Base-by-base conservation (phyloP, 2,888 invertebrate genomes). In the Apamea sordens region DNA sequence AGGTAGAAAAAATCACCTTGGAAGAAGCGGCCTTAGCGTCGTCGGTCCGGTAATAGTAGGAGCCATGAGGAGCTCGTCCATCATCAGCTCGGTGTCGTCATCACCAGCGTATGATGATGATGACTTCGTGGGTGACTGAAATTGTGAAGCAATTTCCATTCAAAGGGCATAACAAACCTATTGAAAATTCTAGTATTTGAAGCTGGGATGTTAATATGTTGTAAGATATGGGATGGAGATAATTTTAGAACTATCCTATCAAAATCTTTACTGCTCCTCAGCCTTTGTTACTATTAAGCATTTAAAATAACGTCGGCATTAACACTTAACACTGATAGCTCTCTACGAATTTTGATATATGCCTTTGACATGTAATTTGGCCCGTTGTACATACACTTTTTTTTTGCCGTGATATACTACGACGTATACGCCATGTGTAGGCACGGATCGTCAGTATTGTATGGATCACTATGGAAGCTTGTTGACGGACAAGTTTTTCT, bases 11-110 rank as follows among this genome's bases (percentile, higher is more conserved):
- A 69, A 28, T 90, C 95, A 97, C 97, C 98, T 97, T 84, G 98
- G 98, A 84, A 98, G 94, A 61, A 98, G 94, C 59, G 98, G 98
- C 86, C 98, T 96, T 76, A 98, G 96, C 1, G 97, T 97, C 53
- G 97, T 97, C 68, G 98, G 98, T 86, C 98, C 98, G n/a, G 98
- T 97, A 91, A 98, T 98, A 0, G 98, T 98, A 0, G 98, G 98
- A 15, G 98, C 98, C 98, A 98, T 98, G 67, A 98, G 93, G 10
- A 98, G 97, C 90, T 98, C 98, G 88, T 98, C 98, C 98, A 98
- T 98, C 98, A 98, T 98, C 72, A 98, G 96, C 89, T 98, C 98
- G 0, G 98, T 98, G 79, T 98, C 98, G 89, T 98, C 98, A 87
- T 98, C 98, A 85, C 98, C 97, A 63, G 97, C 98, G 79, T 98